These are phyloP conservation scores for Myotis brandtii DNA, from an alignment of 2,113 vertebrate genomes.

Conservation along the genomic window DNA sequence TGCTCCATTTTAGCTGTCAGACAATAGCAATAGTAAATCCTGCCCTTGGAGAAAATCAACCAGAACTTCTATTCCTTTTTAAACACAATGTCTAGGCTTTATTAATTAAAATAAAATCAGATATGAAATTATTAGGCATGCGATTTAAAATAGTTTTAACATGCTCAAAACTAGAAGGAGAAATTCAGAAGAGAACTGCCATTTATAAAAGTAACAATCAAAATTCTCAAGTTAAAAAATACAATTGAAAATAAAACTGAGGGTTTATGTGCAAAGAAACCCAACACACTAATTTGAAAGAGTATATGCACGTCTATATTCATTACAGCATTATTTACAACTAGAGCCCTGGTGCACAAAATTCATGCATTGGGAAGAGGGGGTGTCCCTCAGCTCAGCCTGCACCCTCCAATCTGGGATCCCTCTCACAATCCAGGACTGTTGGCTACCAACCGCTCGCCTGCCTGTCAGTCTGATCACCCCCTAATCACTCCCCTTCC, in stretches of 20 bases:
- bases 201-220: neutral
- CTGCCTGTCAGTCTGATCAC: too few relatives aligned
- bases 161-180: neutral
- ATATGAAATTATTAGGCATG: neutral
- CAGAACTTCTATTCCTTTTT: neutral
- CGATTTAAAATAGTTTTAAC: neutral
- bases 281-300: neutral
- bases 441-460: too few relatives aligned
- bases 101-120: neutral
- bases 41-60: neutral
- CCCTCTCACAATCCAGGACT: too few relatives aligned
- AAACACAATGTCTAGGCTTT: neutral
- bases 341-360: too few relatives aligned
- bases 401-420: too few relatives aligned
- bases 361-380: too few relatives aligned
- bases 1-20: neutral
- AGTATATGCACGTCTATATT: neutral
- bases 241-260: neutral
- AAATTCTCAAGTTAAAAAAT: conserved; percentile 21
- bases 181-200: conserved; percentile 10
- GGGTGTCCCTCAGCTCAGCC: too few relatives aligned
- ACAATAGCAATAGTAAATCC: neutral
- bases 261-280: neutral
- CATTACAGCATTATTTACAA: neutral
- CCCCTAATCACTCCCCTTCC: too few relatives aligned